A percentile compares a stretch with the other conserved stretches of the same genome.
Conservation (phyloP, 2,797 vertebrate species). For the Melanitta fusca region DNA sequence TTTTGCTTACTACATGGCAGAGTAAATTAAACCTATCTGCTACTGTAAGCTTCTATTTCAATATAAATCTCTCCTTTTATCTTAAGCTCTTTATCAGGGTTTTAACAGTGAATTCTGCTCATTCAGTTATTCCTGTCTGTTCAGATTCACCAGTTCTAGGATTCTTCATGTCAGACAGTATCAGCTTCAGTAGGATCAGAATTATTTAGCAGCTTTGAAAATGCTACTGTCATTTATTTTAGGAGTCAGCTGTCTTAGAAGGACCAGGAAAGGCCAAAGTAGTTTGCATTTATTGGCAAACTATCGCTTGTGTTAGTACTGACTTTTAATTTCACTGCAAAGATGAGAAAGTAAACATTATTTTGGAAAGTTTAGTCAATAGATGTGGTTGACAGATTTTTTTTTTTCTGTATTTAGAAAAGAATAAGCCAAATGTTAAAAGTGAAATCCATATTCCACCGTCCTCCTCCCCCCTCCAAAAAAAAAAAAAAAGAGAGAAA, state of each 20-base stretch:
- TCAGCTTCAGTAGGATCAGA: constrained; percentile 27
- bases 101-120: constrained; percentile 30
- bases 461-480: too few relatives aligned
- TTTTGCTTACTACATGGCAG: constrained; percentile 25
- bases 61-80: constrained; percentile 56
- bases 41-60: constrained; percentile 36
- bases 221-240: constrained; percentile 38
- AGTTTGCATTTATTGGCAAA: constrained; percentile 54
- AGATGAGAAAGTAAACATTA: background rate
- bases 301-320: background rate
- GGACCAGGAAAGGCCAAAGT: constrained; percentile 28
- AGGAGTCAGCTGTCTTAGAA: constrained; percentile 26
- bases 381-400: background rate
- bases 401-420: background rate
- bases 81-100: constrained; percentile 47
- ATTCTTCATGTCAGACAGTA: constrained; percentile 13
- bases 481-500: background rate
- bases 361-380: background rate
- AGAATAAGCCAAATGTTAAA: background rate
- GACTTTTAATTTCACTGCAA: constrained; percentile 20
- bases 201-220: constrained; percentile 59
- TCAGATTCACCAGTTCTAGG: constrained; percentile 25
- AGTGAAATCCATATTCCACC: background rate
- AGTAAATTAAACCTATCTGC: constrained; percentile 55
- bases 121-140: constrained; percentile 21